Evolutionary conservation across 2,113 vertebrate species (phyloP).

Genomic region (Melanocharis versteri): DNA sequence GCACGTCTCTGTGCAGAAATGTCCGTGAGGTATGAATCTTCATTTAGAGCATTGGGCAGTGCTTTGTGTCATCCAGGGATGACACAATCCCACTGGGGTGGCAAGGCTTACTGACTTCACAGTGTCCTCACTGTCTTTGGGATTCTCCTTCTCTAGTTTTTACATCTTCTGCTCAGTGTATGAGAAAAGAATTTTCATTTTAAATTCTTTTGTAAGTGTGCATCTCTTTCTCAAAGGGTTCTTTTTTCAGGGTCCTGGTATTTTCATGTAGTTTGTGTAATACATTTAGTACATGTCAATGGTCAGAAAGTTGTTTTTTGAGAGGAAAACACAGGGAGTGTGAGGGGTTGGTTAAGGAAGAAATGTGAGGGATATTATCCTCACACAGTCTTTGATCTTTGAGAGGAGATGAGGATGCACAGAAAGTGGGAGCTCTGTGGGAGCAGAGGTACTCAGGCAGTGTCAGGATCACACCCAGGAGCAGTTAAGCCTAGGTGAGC

Average conservation of each 20-base stretch:
- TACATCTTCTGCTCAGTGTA: neutral
- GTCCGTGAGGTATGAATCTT: neutral
- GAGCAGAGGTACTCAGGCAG: neutral
- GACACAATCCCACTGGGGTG: neutral
- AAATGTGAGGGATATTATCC: neutral
- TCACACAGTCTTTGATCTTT: neutral
- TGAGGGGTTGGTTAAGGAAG: neutral
- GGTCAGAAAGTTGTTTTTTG: neutral
- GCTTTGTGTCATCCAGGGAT: neutral
- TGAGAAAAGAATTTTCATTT: neutral
- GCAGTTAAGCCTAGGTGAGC: neutral
- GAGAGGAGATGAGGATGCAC: neutral
- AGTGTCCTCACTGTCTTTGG: neutral
- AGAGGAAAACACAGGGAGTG: neutral
- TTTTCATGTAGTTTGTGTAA: neutral
- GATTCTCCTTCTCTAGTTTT: neutral
- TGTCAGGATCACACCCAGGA: neutral
- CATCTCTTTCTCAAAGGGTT: neutral
- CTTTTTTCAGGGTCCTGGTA: neutral
- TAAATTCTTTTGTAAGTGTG: neutral
- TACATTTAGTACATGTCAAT: neutral
- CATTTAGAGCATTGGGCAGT: neutral
- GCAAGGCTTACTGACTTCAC: neutral
- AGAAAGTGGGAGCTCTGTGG: neutral
- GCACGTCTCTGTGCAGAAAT: neutral